These are phyloP conservation scores for Nautilus pompilius DNA, from an alignment of 1,140 invertebrate species.

Conservation along the genomic window DNA sequence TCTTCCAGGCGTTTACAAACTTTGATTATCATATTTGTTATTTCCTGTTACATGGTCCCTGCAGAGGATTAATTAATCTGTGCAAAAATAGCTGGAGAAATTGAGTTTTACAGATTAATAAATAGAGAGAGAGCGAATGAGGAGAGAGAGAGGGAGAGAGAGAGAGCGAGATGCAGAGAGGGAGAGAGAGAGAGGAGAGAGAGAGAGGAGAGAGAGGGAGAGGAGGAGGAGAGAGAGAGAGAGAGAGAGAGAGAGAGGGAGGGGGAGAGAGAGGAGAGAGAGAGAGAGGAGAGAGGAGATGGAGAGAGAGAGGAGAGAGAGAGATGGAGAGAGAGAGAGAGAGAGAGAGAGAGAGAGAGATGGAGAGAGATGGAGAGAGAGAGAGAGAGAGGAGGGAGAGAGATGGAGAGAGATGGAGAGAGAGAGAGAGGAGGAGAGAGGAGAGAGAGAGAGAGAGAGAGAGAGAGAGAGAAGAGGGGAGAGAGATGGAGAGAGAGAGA, in stretches of 20 bases:
- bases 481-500: neutral
- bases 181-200: neutral
- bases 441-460: too few species aligned
- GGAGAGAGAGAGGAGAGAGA: neutral
- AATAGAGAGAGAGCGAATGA: too few species aligned
- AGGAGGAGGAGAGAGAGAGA: neutral
- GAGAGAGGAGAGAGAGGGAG: neutral
- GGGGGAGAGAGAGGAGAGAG: neutral
- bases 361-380: neutral
- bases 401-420: neutral
- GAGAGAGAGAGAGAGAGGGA: neutral
- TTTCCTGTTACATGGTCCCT: too few species aligned
- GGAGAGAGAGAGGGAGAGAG: neutral
- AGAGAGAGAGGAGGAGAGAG: neutral
- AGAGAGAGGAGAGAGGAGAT: neutral
- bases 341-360: neutral
- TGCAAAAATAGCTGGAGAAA: too few species aligned
- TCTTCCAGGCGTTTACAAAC: too few species aligned
- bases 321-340: neutral
- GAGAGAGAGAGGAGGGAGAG: neutral
- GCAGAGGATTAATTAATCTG: too few species aligned
- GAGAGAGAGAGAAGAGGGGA: conserved; percentile 3
- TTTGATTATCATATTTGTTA: too few species aligned
- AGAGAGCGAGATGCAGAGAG: neutral
- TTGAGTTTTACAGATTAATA: too few species aligned